Percentiles rank a stretch among this genome's conserved stretches.
Conservation (phyloP, 64 coral and sea anemone genomes). For the Dendrophyllia cribrosa region DNA sequence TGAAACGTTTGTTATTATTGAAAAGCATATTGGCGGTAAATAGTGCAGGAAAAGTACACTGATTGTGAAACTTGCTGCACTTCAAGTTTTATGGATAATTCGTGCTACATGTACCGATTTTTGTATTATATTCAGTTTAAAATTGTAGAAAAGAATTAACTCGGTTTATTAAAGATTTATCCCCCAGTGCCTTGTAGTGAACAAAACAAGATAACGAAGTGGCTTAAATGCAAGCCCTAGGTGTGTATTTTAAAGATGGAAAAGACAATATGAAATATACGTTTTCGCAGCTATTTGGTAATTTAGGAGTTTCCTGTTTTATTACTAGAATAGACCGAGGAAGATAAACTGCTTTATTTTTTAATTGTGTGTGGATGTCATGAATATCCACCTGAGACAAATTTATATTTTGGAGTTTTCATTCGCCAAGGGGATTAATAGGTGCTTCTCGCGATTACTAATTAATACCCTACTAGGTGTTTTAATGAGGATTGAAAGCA, state of each 20-base stretch:
- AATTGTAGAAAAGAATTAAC: too few species aligned
- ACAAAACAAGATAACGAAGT: background rate
- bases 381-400: background rate
- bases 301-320: constrained; percentile 19
- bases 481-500: background rate
- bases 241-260: constrained; percentile 5
- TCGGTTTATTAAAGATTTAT: background rate
- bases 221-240: background rate
- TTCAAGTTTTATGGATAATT: too few species aligned
- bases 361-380: background rate
- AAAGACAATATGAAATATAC: background rate
- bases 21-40: too few species aligned
- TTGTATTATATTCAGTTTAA: too few species aligned
- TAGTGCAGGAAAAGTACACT: too few species aligned
- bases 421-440: background rate
- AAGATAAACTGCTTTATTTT: background rate
- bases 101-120: too few species aligned
- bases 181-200: background rate
- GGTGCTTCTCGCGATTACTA: background rate
- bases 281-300: background rate
- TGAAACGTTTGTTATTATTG: too few species aligned
- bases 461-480: background rate
- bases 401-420: background rate
- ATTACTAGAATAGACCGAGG: background rate
- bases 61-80: too few species aligned